phyloP scores from a whole-genome alignment of 2,797 vertebrate genomes.

The Hippopotamyrus pictus region DNA sequence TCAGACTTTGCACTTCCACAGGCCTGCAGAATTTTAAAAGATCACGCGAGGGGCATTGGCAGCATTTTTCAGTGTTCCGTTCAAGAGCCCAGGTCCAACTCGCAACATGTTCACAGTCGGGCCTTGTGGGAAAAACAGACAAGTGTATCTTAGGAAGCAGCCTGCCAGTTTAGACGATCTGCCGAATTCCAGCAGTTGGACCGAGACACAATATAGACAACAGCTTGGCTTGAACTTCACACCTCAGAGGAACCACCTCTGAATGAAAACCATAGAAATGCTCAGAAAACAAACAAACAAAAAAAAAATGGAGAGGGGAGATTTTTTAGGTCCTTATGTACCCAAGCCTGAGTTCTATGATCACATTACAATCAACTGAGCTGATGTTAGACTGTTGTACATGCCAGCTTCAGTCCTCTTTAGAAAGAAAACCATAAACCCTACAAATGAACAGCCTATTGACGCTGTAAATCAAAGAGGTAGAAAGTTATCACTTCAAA shows the following conservation, averaged over 20 bases:
- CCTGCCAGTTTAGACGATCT: background rate
- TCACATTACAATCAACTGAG: background rate
- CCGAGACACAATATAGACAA: background rate
- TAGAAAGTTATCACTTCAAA: constrained; percentile 15
- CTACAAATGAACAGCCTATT: background rate
- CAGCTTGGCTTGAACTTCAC: background rate
- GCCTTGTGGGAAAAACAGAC: background rate
- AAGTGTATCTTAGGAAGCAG: background rate
- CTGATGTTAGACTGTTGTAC: background rate
- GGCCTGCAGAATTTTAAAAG: background rate
- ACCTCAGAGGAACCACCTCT: background rate
- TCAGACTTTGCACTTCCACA: background rate
- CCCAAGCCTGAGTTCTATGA: background rate
- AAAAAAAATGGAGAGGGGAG: background rate
- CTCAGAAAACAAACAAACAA: constrained; percentile 2
- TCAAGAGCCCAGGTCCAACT: background rate
- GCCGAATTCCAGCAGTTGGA: background rate
- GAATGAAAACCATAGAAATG: background rate
- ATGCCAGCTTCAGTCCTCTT: background rate
- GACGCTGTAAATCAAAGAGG: constrained; percentile 16
- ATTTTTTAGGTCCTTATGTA: background rate
- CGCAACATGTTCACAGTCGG: background rate
- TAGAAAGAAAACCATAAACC: background rate
- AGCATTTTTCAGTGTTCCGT: background rate
- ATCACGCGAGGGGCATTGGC: background rate